Conservation (phyloP, 1,140 invertebrate species). For the Drosophila littoralis region DNA sequence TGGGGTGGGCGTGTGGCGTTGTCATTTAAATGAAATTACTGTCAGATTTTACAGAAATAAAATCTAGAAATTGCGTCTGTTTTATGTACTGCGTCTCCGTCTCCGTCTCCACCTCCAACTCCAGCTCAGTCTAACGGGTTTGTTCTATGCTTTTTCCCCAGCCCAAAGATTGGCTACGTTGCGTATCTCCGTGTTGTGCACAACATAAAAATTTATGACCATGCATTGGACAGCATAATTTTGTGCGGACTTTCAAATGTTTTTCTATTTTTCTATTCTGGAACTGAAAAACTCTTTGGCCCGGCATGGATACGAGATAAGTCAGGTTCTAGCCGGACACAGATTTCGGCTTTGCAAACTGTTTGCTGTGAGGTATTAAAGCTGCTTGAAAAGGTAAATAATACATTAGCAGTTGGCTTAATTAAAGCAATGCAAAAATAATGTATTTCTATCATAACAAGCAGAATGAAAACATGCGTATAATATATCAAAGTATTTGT, state of each 20-base stretch:
- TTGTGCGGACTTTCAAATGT: constrained; percentile 56
- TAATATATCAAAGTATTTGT: too few species aligned
- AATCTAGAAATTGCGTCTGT: constrained; percentile 75
- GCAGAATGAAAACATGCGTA: too few species aligned
- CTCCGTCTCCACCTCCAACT: neutral
- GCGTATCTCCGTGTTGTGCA: constrained; percentile 43
- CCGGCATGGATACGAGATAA: constrained; percentile 36
- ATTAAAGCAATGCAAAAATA: neutral
- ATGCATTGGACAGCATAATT: constrained; percentile 73
- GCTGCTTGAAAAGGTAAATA: constrained; percentile 3
- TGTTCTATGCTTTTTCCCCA: constrained; percentile 15
- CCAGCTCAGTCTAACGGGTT: constrained; percentile 24
- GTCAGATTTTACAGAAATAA: constrained; percentile 81
- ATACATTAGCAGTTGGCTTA: neutral
- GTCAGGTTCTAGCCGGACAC: constrained; percentile 7
- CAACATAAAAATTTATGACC: constrained; percentile 72
- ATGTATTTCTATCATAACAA: neutral
- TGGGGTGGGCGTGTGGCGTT: constrained; percentile 43
- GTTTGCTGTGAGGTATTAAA: constrained; percentile 3
- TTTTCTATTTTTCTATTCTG: constrained; percentile 18
- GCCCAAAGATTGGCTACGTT: constrained; percentile 27
- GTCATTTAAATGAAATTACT: constrained; percentile 82
- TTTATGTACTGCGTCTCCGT: constrained; percentile 71
- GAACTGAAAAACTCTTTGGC: constrained; percentile 51
- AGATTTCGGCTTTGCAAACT: constrained; percentile 9